These are phyloP conservation scores for Chondrilla cf. caribensis DNA, from an alignment of 37 sponge, comb jelly and placozoan genomes.

Conservation along the genomic window DNA sequence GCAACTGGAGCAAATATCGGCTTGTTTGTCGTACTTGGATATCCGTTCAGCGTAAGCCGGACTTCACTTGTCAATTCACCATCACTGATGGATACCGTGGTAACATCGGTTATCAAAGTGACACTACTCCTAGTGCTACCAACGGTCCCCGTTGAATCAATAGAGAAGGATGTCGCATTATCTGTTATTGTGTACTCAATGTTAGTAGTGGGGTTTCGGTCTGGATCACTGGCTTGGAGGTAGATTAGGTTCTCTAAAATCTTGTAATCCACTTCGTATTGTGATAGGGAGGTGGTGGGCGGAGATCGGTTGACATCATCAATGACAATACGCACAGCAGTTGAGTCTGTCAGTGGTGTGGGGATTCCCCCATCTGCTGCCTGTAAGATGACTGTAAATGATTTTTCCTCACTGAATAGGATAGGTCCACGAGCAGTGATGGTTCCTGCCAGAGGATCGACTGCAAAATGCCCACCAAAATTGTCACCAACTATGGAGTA, in stretches of 20 bases:
- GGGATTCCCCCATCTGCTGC: conserved; percentile 62
- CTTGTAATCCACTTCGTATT: conserved; percentile 20
- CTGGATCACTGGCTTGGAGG: conserved; percentile 52
- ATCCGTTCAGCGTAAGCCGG: background rate
- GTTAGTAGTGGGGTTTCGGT: conserved; percentile 3
- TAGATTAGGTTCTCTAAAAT: conserved; percentile 37
- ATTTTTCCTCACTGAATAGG: conserved; percentile 7
- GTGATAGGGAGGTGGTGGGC: conserved; percentile 27
- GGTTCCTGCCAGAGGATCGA: conserved; percentile 38
- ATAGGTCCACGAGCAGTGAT: conserved; percentile 24
- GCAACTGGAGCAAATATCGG: conserved; percentile 15
- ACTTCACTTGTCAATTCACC: conserved; percentile 7
- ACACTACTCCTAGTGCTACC: conserved; percentile 11
- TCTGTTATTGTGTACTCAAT: conserved; percentile 33
- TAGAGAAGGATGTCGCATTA: conserved; percentile 24
- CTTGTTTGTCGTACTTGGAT: background rate
- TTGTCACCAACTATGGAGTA: conserved; percentile 37
- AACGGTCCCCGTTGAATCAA: conserved; percentile 45
- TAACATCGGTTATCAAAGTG: background rate
- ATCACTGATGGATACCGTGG: conserved; percentile 50
- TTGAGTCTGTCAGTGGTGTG: conserved; percentile 21
- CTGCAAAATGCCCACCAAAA: conserved; percentile 24
- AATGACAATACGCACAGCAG: conserved; percentile 33
- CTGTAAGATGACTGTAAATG: conserved; percentile 35
- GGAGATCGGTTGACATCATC: conserved; percentile 47